A percentile compares a stretch with the other conserved stretches of the same genome.
Evolutionary conservation across 2,113 vertebrate genomes (phyloP).

Genomic region (Corydoras maculifer): DNA sequence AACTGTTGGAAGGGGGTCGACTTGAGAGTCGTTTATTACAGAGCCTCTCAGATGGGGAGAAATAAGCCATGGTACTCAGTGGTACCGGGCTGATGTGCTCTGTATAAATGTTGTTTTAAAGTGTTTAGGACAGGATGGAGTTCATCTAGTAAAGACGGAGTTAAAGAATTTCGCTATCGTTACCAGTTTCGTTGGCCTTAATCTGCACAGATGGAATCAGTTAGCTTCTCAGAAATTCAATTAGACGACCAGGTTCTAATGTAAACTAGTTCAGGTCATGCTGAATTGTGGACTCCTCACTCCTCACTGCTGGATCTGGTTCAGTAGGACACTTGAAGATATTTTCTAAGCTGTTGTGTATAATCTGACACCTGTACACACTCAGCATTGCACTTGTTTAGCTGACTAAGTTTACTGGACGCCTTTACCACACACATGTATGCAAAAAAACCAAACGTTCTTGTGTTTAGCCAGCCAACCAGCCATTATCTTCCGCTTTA

Average conservation of each 20-base stretch:
- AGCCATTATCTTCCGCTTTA: too few relatives aligned
- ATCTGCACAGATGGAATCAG: too few relatives aligned
- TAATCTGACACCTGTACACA: neutral
- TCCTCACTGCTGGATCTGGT: neutral
- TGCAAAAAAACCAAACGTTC: too few relatives aligned
- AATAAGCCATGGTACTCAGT: neutral
- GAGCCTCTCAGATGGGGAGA: neutral
- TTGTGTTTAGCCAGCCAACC: too few relatives aligned
- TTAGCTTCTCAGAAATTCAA: too few relatives aligned
- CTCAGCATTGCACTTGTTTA: too few relatives aligned
- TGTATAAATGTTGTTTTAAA: neutral
- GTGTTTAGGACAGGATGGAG: neutral
- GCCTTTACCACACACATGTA: too few relatives aligned
- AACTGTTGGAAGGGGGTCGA: slow-evolving; percentile 16
- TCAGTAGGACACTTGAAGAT: neutral
- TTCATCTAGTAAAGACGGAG: neutral
- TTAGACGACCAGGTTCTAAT: too few relatives aligned
- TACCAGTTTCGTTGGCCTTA: too few relatives aligned
- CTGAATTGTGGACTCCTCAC: neutral
- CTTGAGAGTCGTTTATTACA: slow-evolving; percentile 9
- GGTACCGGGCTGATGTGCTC: neutral
- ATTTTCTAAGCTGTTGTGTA: neutral
- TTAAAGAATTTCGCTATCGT: too few relatives aligned
- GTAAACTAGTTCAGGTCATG: too few relatives aligned
- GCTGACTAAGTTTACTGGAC: neutral